Evolutionary conservation across 2,888 invertebrate genomes (phyloP).

Genomic region (Argynnis bischoffii): DNA sequence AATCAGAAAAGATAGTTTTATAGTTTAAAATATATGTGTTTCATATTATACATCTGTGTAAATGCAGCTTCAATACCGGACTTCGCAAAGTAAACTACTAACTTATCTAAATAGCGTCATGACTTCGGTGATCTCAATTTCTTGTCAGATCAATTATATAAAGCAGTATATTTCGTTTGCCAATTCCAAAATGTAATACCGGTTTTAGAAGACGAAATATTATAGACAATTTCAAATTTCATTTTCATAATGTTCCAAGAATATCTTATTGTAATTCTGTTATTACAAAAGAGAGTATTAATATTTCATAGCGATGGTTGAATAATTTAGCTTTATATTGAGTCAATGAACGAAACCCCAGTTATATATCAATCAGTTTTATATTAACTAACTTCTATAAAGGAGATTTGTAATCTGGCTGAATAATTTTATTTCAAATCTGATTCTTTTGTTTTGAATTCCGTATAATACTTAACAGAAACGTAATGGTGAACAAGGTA

Average conservation of each 20-base stretch:
- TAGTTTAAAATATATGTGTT: background rate
- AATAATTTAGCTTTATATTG: background rate
- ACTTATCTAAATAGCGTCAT: slow-evolving; percentile 12
- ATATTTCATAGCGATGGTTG: slow-evolving; percentile 1
- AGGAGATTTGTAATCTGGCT: too few species aligned
- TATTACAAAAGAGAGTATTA: slow-evolving; percentile 20
- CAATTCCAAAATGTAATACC: slow-evolving; percentile 17
- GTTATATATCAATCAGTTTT: background rate
- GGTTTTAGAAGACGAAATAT: slow-evolving; percentile 22
- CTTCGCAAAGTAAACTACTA: slow-evolving; percentile 5
- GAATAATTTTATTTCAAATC: too few species aligned
- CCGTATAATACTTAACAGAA: too few species aligned
- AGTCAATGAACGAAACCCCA: background rate
- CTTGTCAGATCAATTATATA: slow-evolving; percentile 16
- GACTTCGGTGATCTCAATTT: slow-evolving; percentile 18
- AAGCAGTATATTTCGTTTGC: slow-evolving; percentile 14
- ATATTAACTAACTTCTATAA: too few species aligned
- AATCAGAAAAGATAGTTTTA: too few species aligned
- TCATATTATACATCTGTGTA: background rate
- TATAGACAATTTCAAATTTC: slow-evolving; percentile 23
- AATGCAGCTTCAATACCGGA: background rate
- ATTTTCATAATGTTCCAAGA: slow-evolving; percentile 29
- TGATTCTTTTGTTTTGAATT: too few species aligned
- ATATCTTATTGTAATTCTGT: slow-evolving; percentile 27
- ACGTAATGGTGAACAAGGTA: too few species aligned